phyloP scores from a whole-genome alignment of 2,888 invertebrate species.

The Rhogogaster chlorosoma region DNA sequence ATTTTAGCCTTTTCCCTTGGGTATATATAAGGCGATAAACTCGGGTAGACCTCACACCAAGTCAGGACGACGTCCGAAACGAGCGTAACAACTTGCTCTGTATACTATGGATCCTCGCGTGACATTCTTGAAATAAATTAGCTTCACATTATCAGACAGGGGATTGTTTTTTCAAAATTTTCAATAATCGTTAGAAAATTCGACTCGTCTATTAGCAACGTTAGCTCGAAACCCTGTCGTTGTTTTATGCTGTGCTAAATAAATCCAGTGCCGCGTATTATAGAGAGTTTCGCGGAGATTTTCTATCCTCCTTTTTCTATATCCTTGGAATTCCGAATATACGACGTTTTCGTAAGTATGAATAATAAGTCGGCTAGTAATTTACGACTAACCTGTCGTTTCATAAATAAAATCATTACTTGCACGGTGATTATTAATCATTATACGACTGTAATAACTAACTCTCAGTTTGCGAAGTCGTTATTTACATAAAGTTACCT shows the following conservation, averaged over 20 bases:
- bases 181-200: neutral
- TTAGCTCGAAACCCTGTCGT: neutral
- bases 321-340: neutral
- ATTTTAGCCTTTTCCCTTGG: neutral
- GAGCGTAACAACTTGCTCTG: neutral
- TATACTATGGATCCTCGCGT: neutral
- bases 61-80: neutral
- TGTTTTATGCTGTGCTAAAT: neutral
- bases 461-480: neutral
- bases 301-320: neutral
- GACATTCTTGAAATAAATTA: neutral
- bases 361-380: neutral
- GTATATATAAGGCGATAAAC: conserved; percentile 43
- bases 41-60: conserved; percentile 23
- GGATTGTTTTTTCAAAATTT: neutral
- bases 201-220: neutral
- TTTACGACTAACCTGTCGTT: neutral
- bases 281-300: neutral
- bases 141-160: neutral
- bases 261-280: neutral
- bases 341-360: neutral
- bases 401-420: neutral
- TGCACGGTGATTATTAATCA: neutral
- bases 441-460: neutral
- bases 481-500: neutral